Base-by-base conservation (phyloP, 2,888 invertebrate genomes). In the Drosophila paranaensis region DNA sequence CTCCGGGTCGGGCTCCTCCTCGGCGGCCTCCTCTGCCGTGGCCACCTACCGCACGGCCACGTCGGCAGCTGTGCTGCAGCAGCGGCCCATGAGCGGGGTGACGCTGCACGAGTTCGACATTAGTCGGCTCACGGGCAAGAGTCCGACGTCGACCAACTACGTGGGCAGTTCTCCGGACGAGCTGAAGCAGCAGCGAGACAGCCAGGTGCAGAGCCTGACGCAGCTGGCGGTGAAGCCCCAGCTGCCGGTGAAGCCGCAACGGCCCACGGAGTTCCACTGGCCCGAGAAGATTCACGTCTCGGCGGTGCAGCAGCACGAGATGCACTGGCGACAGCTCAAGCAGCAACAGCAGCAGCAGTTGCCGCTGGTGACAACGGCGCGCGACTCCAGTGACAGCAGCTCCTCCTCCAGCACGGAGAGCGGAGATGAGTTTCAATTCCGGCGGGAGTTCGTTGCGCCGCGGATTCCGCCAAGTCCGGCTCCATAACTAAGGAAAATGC, bases 401-500 rank as follows among this genome's bases (percentile, higher is more conserved):
- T 93, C 93, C 62, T 92, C 92, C 1, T 80, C 89, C 13, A 89
- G 86, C 77, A 86, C 90, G 14, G 93, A 93, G 71, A 92, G 93
- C 64, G 93, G 81, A 0, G 89, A 90, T 57, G 91, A 91, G 69
- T 91, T 92, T 72, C 92, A 92, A 67, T 93, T 93, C 74, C 90
- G 91, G 53, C 89, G 89, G 56, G 93, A 93, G 60, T 92, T 92
- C 71, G 70, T 70, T 42, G 87, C 90, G 51, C 91, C 92, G 42
- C 91, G 93, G 45, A 88, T 93, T 61, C 93, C 93, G 66, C 93
- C 93, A 30, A 93, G 93, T 79, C 93, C 93, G 73, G 93, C 93
- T 68, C 93, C 93, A 90, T 93, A 92, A 91, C 92, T 92, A 92
- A 92, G 91, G 82, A 91, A 90, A 89, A 92, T 92, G 92, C 89